Percentiles rank a stretch among this genome's conserved stretches.
These are phyloP conservation scores for Arenaria interpres DNA, from an alignment of 2,113 vertebrate species.

Conservation along the genomic window DNA sequence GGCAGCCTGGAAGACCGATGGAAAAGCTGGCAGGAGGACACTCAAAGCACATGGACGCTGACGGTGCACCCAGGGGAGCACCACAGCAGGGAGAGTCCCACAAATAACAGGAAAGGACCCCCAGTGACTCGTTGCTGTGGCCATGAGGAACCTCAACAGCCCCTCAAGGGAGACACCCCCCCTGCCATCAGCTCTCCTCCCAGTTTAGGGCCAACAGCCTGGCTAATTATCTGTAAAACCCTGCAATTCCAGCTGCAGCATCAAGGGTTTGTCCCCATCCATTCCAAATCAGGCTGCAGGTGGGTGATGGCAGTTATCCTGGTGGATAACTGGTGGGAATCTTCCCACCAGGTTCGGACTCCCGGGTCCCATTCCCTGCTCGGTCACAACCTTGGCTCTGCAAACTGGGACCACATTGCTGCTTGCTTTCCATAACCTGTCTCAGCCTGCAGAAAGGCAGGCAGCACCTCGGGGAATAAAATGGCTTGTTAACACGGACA, in stretches of 20 bases:
- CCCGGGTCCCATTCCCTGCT: not conserved
- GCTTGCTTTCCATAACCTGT: not conserved
- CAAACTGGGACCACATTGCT: not conserved
- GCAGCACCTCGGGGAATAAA: not conserved
- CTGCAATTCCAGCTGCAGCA: not conserved
- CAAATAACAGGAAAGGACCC: no score
- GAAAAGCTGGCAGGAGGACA: not conserved
- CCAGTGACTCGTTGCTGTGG: no score
- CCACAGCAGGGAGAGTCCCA: no score
- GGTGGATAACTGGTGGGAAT: not conserved
- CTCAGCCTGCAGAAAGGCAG: not conserved
- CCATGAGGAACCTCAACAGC: not conserved
- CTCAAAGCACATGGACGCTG: fast-evolving
- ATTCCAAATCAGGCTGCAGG: not conserved
- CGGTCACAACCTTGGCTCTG: not conserved
- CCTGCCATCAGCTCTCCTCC: not conserved
- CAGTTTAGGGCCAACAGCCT: not conserved
- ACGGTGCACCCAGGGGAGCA: not conserved
- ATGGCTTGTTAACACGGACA: not conserved
- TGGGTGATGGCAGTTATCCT: not conserved
- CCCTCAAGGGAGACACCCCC: not conserved
- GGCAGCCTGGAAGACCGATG: not conserved
- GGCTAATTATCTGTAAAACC: not conserved
- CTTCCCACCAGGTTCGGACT: no score
- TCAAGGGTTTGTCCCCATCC: not conserved